Percentiles rank a stretch among this genome's conserved stretches.
phyloP scores from a whole-genome alignment of 2,888 invertebrate genomes.

The Timandra comae region DNA sequence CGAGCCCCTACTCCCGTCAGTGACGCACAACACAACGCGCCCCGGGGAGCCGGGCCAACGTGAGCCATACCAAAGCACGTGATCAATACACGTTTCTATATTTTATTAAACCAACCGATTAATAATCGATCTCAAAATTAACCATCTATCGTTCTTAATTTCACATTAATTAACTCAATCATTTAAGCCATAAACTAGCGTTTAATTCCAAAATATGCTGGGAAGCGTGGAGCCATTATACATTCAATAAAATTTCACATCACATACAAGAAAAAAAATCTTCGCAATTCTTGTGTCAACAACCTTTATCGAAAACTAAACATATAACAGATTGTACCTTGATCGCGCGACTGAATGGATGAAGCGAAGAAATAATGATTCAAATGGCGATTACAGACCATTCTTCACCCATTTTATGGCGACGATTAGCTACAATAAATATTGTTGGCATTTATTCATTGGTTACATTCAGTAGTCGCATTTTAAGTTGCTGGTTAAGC shows the following conservation, averaged over 20 bases:
- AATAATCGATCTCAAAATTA: no score
- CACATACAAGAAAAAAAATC: constrained; percentile 3
- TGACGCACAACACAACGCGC: no score
- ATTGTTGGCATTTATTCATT: no score
- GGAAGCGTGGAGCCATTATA: no score
- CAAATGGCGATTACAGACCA: constrained; percentile 11
- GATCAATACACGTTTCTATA: constrained; percentile 18
- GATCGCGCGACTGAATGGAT: constrained; percentile 18
- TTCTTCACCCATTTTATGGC: no score
- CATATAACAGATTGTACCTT: constrained; percentile 22
- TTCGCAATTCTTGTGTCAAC: constrained; percentile 22
- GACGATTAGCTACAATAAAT: no score
- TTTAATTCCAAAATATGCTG: background rate
- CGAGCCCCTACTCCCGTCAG: constrained; percentile 21
- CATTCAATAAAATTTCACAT: no score
- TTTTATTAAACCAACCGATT: no score
- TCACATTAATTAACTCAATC: no score
- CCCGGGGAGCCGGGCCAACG: constrained; percentile 5
- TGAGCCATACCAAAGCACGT: constrained; percentile 15
- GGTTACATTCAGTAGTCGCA: background rate
- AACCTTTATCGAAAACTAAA: constrained; percentile 25
- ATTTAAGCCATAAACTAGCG: no score
- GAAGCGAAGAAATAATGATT: constrained; percentile 8
- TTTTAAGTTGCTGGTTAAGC: background rate
- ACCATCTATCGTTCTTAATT: no score